Conservation (phyloP, 2,797 vertebrate genomes). For the Phrynocephalus forsythii region DNA sequence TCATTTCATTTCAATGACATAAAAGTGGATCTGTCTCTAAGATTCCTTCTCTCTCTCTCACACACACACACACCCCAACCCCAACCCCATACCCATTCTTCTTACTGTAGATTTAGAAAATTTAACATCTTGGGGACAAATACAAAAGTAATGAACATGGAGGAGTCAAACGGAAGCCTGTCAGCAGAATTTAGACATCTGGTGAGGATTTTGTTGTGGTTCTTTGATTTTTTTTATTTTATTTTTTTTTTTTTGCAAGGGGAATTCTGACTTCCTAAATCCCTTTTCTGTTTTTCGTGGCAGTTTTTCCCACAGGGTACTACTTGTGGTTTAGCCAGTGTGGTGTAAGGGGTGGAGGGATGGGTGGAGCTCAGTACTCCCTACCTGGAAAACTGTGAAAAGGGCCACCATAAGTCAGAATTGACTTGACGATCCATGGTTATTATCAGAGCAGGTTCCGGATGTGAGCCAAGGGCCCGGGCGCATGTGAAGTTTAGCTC, state of each 20-base stretch:
- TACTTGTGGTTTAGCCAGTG: not conserved
- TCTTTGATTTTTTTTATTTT: not conserved
- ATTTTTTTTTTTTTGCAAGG: not conserved
- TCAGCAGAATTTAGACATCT: conserved; percentile 95
- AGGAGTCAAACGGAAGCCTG: conserved; percentile 95
- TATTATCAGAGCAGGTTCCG: not conserved
- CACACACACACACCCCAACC: too few relatives aligned
- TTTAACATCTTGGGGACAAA: conserved; percentile 95
- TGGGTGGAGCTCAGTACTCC: too few relatives aligned
- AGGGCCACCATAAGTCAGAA: too few relatives aligned
- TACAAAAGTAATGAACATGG: conserved; percentile 98
- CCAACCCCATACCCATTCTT: not conserved
- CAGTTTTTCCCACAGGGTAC: not conserved
- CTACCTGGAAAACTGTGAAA: too few relatives aligned
- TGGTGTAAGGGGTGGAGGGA: too few relatives aligned
- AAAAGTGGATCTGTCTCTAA: not conserved
- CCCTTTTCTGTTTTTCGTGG: not conserved
- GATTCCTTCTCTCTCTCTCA: conserved; percentile 34
- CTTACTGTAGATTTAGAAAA: conserved; percentile 85
- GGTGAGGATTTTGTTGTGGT: conserved; percentile 73
- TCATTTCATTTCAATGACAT: conserved; percentile 9
- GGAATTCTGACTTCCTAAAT: not conserved
- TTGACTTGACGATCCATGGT: not conserved
- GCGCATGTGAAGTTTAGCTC: not conserved
- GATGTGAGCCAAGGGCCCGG: not conserved